Base-by-base conservation (phyloP, 2,113 vertebrate genomes). In the Epinephelus moara region DNA sequence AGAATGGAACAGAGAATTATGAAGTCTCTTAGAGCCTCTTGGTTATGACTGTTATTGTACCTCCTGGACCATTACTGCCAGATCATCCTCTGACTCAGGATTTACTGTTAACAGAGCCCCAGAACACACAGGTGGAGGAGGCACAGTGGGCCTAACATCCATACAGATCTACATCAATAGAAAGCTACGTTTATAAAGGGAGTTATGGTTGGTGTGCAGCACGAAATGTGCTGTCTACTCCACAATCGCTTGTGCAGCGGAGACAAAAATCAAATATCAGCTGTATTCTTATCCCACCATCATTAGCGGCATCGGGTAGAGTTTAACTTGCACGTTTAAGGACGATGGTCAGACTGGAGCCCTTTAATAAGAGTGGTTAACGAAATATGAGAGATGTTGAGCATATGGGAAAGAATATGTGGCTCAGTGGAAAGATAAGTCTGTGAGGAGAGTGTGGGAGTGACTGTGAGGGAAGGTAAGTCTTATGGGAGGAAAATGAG, bases 341-440 rank as follows among this genome's bases (percentile, higher is more conserved):
- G 3, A 30, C 19, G 6, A 45, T 60, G 27, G 45, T 62, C 37
- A n/a, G 18, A 25, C 14, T n/a, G 25, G 56, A 23, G 42, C 40
- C 40, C 18, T 47, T 8, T 17, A 59, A 49, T 17, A 59, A 49
- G 15, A 60, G 40, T 49, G 23, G 74, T 63, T 62, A 56, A 61
- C 30, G 18, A 27, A 7, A 33, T 25, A 30, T 30, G 13, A 62
- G 23, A 79, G 50, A 73, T 68, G 15, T 3, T 83, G 75, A 73
- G 75, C 76, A 33, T n/a, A 69, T 68, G 59, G 19, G 37, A 83
- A 76, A 75, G 49, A 17, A 76, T 55, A 14, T 72, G 40, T 57
- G 57, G 74, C 60, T 78, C 12, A 82, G 14, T 50, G 25, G n/a
- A 18, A 8, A 60, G 23, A 60, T 61, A 23, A 25, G 45, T 75